A percentile compares a stretch with the other conserved stretches of the same genome.
These are phyloP conservation scores for Anarrhichthys ocellatus DNA, from an alignment of 2,113 vertebrate genomes.

Conservation along the genomic window DNA sequence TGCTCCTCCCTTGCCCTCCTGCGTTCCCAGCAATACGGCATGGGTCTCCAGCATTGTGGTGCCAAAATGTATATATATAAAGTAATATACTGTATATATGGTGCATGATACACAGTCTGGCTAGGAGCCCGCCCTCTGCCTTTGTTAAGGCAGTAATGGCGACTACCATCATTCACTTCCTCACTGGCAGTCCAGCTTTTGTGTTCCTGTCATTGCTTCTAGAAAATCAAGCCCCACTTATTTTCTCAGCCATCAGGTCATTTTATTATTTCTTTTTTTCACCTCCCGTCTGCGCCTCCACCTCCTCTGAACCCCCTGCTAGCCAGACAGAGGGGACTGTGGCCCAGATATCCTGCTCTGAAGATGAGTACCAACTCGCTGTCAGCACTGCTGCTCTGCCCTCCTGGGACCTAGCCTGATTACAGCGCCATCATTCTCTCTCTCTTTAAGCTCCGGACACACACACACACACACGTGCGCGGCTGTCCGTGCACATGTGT, in stretches of 20 bases:
- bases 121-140: background rate
- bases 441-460: slow-evolving; percentile 52
- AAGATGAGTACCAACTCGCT: slow-evolving; percentile 63
- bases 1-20: too few species aligned
- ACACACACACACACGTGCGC: slow-evolving; percentile 21
- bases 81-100: background rate
- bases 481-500: slow-evolving; percentile 35
- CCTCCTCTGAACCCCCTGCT: slow-evolving; percentile 1
- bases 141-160: slow-evolving; percentile 9
- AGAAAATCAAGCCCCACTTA: slow-evolving; percentile 34
- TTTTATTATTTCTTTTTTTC: background rate
- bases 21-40: too few species aligned
- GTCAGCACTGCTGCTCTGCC: slow-evolving; percentile 65
- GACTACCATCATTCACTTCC: background rate
- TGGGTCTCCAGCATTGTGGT: too few species aligned
- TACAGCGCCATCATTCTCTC: slow-evolving; percentile 70
- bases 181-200: slow-evolving; percentile 39
- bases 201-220: slow-evolving; percentile 35
- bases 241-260: background rate
- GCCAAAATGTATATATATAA: background rate
- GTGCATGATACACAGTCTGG: background rate
- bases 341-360: slow-evolving; percentile 72
- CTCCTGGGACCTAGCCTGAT: slow-evolving; percentile 76
- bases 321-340: slow-evolving; percentile 52
- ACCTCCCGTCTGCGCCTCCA: slow-evolving; percentile 9